Evolutionary conservation across 2,888 invertebrate species (phyloP), one percentile per base, ranked within the genome.

Genomic region (Seladonia tumulorum): DNA sequence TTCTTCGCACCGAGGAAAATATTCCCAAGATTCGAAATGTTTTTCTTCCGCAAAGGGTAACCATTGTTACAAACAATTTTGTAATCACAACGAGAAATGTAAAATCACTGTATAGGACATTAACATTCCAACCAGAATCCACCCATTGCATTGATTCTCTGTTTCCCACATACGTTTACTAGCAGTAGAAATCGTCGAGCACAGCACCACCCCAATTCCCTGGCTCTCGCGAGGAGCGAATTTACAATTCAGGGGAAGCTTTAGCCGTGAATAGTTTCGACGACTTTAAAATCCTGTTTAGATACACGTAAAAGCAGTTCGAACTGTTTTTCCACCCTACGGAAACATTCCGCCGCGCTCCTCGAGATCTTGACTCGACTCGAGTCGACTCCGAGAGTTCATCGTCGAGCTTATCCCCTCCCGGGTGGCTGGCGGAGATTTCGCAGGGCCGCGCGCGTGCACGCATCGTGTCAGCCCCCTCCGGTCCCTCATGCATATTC

Each of bases 401-500:
- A 70, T 77, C 79, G 83, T 42, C 18, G 75, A 75, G 77, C 76
- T 80, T 81, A 70, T 39, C 71, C 68, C 80, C 29, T 39, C 12
- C n/a, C 66, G 76, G 76, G 57, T 74, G 74, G 84, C 60, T 35
- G 79, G 35, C 49, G 68, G 49, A 53, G 77, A 80, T 84, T 86
- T 86, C 73, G 77, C 63, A 73, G 49, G 70, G 42, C 42, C n/a
- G 60, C 42, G 68, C 83, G 77, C 74, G 77, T 78, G 81, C 78
- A 74, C 81, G 85, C 74, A 76, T 53, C n/a, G 63, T 60, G 84
- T 74, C 66, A 79, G 76, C 73, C 76, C 80, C 70, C 76, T 57
- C 12, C 57, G 57, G 57, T n/a, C 57, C 81, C 82, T 88, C 88
- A 89, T 89, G 88, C 82, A 90, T 90, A 90, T 90, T 90, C 89